Conservation (phyloP, 2,797 vertebrate genomes). For the Denticeps clupeoides region DNA sequence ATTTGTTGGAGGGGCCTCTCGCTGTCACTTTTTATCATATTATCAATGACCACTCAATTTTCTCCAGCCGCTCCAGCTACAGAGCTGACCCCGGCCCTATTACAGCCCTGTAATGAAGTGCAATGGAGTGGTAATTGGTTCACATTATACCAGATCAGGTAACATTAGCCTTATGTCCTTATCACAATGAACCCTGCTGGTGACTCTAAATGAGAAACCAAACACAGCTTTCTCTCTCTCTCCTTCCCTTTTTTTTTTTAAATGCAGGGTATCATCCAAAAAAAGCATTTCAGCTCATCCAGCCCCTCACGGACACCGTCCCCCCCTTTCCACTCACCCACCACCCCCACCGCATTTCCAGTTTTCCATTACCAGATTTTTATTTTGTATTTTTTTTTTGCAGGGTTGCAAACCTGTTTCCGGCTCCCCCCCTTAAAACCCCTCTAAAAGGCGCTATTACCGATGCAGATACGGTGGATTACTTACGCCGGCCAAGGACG, state of each 20-base stretch:
- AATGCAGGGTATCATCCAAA: constrained; percentile 69
- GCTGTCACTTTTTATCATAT: constrained; percentile 74
- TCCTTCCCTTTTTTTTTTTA: too few species aligned
- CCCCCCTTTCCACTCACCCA: too few species aligned
- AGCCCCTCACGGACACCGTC: too few species aligned
- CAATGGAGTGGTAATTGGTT: constrained; percentile 76
- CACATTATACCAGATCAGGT: constrained; percentile 75
- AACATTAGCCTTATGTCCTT: constrained; percentile 75
- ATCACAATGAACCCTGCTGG: constrained; percentile 67
- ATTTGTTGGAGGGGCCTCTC: constrained; percentile 64
- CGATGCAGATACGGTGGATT: constrained; percentile 47
- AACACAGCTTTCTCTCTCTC: constrained; percentile 64
- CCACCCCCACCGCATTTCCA: too few species aligned
- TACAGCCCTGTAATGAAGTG: constrained; percentile 73
- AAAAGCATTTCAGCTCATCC: constrained; percentile 63
- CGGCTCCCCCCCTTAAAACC: constrained; percentile 40
- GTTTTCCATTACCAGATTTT: constrained; percentile 72
- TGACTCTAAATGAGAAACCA: constrained; percentile 71
- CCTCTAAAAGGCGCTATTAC: constrained; percentile 37
- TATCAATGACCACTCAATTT: constrained; percentile 73
- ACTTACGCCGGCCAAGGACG: constrained; percentile 45
- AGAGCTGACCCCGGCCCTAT: constrained; percentile 63
- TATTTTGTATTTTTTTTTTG: constrained; percentile 36
- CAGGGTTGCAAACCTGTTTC: constrained; percentile 47
- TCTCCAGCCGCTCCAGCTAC: constrained; percentile 56